A percentile compares a stretch with the other conserved stretches of the same genome.
phyloP scores from a whole-genome alignment of 2,113 vertebrate species.

The Macheiramphus alcinus region DNA sequence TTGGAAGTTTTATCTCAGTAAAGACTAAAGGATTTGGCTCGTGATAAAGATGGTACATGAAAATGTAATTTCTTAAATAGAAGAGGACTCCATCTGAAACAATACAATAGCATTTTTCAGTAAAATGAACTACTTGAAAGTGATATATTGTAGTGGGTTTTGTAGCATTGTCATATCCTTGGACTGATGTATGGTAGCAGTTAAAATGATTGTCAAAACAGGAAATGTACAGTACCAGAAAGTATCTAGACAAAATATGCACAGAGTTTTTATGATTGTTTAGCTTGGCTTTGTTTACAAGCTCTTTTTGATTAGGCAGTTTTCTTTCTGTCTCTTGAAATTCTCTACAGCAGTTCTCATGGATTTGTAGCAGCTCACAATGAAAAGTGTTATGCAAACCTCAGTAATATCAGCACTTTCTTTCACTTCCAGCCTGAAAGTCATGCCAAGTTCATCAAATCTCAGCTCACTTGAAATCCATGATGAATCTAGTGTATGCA shows the following conservation, averaged over 20 bases:
- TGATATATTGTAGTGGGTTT: slow-evolving; percentile 20
- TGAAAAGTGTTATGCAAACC: neutral
- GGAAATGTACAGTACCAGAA: slow-evolving; percentile 33
- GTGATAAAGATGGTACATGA: neutral
- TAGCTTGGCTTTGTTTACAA: slow-evolving; percentile 37
- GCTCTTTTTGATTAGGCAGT: slow-evolving; percentile 3
- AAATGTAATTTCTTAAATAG: slow-evolving; percentile 22
- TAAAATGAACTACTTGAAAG: slow-evolving; percentile 30
- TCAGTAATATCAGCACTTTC: neutral
- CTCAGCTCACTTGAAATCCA: neutral
- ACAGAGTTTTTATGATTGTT: slow-evolving; percentile 4
- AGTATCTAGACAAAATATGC: slow-evolving; percentile 30
- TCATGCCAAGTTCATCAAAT: neutral
- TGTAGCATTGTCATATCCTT: slow-evolving; percentile 34
- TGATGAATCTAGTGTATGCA: neutral
- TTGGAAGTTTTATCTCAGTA: neutral
- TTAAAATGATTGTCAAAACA: slow-evolving; percentile 62
- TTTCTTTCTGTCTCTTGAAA: slow-evolving; percentile 3
- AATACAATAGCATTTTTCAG: slow-evolving; percentile 14
- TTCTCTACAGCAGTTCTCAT: neutral
- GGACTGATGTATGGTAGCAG: slow-evolving; percentile 46
- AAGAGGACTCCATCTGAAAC: neutral
- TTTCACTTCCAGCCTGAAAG: neutral
- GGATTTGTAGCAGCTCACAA: neutral
- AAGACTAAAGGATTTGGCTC: neutral